These are phyloP conservation scores for Sebastes oblongus DNA, from an alignment of 2,797 vertebrate species.

Conservation along the genomic window DNA sequence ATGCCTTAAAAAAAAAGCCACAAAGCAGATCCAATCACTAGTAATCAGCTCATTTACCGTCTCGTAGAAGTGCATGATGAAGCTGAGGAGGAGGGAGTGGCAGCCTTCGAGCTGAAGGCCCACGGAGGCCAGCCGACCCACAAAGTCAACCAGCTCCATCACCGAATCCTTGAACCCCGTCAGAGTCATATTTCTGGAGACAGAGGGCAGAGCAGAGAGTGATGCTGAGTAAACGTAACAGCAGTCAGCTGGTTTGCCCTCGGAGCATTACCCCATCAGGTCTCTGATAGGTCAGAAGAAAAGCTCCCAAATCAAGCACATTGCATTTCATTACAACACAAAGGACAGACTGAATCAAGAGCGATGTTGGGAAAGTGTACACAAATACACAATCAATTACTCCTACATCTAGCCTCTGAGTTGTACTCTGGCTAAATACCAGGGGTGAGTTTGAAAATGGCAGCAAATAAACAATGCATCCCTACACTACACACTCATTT, in stretches of 20 bases:
- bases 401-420: not conserved
- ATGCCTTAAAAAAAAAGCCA: not conserved
- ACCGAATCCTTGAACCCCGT: constrained; percentile 84
- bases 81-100: constrained; percentile 85
- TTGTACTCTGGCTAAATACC: not conserved
- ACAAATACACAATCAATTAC: constrained; percentile 27
- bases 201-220: constrained; percentile 22
- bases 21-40: not conserved
- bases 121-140: constrained; percentile 84
- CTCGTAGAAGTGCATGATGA: constrained; percentile 93
- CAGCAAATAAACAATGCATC: constrained; percentile 25
- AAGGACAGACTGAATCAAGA: constrained; percentile 19
- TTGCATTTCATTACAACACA: not conserved
- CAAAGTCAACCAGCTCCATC: constrained; percentile 88
- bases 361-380: not conserved
- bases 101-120: constrained; percentile 87
- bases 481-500: constrained; percentile 7
- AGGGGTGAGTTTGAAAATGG: constrained; percentile 20
- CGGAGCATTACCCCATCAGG: constrained; percentile 13
- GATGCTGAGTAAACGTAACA: not conserved
- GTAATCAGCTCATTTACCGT: constrained; percentile 78
- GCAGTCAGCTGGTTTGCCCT: not conserved
- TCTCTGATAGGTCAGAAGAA: constrained; percentile 25
- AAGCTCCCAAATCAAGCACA: constrained; percentile 27
- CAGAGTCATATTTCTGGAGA: constrained; percentile 86